These are phyloP conservation scores for Pterocles gutturalis DNA, from an alignment of 2,113 vertebrate genomes.

Conservation along the genomic window DNA sequence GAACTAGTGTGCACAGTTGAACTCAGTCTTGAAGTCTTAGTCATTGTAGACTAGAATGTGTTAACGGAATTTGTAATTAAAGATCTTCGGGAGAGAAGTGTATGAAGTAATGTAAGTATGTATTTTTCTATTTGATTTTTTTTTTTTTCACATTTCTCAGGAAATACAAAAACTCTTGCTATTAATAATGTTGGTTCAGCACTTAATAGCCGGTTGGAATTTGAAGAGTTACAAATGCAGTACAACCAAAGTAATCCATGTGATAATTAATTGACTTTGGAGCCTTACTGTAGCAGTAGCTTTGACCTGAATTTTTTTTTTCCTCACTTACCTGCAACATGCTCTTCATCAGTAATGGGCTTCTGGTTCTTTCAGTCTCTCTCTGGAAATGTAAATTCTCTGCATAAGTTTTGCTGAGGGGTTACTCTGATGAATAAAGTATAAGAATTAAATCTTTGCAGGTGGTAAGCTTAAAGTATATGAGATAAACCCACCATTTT, in stretches of 20 bases:
- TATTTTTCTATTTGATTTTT: neutral
- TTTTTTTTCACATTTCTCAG: neutral
- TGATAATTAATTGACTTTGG: neutral
- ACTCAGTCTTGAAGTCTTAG: neutral
- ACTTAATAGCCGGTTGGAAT: neutral
- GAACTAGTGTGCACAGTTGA: neutral
- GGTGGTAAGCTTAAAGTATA: neutral
- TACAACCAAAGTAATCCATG: neutral
- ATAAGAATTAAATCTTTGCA: neutral
- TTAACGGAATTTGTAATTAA: neutral
- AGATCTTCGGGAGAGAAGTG: neutral
- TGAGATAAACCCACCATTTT: neutral
- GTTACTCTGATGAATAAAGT: neutral
- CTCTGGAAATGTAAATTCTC: neutral
- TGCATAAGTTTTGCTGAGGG: neutral
- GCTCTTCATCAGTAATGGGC: neutral
- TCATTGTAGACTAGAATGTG: neutral
- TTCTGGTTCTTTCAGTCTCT: neutral
- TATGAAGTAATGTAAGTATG: neutral
- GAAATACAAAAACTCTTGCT: neutral
- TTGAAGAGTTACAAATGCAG: neutral
- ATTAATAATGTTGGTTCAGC: neutral
- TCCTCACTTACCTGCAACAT: neutral
- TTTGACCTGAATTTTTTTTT: neutral
- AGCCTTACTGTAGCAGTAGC: neutral